These are phyloP conservation scores for Calephelis virginiensis DNA, from an alignment of 1,140 invertebrate genomes.

Conservation along the genomic window DNA sequence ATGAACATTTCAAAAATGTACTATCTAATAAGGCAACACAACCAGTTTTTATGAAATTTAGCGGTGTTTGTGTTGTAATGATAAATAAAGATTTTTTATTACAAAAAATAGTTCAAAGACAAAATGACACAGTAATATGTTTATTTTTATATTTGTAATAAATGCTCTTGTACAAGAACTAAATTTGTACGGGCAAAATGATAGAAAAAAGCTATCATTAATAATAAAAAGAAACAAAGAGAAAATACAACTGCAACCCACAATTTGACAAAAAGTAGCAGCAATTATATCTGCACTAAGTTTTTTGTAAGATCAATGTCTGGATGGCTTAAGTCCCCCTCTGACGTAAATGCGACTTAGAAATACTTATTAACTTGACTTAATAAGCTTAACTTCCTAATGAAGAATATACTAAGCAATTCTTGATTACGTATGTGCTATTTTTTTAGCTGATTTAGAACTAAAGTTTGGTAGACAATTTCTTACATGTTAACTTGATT, in stretches of 20 bases:
- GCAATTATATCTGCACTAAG: slow-evolving; percentile 53
- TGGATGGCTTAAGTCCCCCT: slow-evolving; percentile 54
- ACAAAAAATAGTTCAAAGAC: too few relatives aligned
- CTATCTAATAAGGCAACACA: too few relatives aligned
- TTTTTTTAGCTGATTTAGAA: background rate
- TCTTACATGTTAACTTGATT: too few relatives aligned
- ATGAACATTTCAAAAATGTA: too few relatives aligned
- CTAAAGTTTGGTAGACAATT: too few relatives aligned
- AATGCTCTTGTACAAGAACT: too few relatives aligned
- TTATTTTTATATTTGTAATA: too few relatives aligned
- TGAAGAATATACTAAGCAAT: slow-evolving; percentile 29
- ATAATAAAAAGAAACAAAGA: background rate
- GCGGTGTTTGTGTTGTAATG: too few relatives aligned
- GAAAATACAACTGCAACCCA: background rate
- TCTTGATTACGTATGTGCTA: background rate
- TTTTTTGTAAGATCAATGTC: slow-evolving; percentile 60
- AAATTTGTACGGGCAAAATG: too few relatives aligned
- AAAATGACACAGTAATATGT: too few relatives aligned
- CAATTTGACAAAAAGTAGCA: slow-evolving; percentile 18
- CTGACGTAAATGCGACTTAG: slow-evolving; percentile 67
- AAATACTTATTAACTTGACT: slow-evolving; percentile 68
- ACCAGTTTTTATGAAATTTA: too few relatives aligned
- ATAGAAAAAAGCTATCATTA: background rate
- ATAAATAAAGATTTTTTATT: background rate
- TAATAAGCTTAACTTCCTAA: slow-evolving; percentile 59